Percentiles rank a stretch among this genome's conserved stretches.
phyloP scores from a whole-genome alignment of 2,113 vertebrate genomes.

The Colaptes auratus region DNA sequence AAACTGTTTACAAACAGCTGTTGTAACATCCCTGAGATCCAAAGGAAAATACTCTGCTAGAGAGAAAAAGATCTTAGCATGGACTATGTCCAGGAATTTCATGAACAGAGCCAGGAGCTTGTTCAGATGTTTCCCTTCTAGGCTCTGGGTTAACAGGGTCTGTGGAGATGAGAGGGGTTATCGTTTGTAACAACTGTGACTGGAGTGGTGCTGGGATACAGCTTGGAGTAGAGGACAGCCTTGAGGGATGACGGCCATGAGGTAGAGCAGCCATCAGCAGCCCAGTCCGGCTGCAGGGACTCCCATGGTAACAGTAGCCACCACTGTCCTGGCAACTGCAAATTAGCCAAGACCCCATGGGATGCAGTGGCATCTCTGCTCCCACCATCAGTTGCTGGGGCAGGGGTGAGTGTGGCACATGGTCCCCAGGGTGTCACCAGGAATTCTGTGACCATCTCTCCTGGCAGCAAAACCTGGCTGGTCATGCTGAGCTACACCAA shows the following conservation, averaged over 20 bases:
- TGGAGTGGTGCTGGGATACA: background rate
- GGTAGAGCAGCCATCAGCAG: accelerated
- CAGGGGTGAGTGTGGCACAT: accelerated
- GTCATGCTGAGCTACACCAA: background rate
- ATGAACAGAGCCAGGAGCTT: constrained; percentile 12
- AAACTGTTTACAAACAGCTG: constrained; percentile 72
- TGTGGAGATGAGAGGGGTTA: constrained; percentile 9
- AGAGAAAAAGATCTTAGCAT: constrained; percentile 43
- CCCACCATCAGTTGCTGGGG: background rate
- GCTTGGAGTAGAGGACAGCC: background rate
- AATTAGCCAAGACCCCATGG: background rate
- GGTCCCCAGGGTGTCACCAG: background rate
- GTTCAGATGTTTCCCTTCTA: constrained; percentile 36
- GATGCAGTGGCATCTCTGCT: background rate
- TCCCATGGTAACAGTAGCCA: background rate
- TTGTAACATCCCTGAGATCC: constrained; percentile 54
- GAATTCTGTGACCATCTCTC: background rate
- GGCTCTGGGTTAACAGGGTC: background rate
- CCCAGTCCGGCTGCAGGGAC: background rate
- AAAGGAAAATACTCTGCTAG: constrained; percentile 13
- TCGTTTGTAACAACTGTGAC: background rate
- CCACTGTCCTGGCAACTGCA: background rate
- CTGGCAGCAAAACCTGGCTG: background rate
- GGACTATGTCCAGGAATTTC: constrained; percentile 55
- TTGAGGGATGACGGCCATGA: background rate